A percentile compares a stretch with the other conserved stretches of the same genome.
These are phyloP conservation scores for Euthynnus affinis DNA, from an alignment of 2,797 vertebrate species.

Conservation along the genomic window DNA sequence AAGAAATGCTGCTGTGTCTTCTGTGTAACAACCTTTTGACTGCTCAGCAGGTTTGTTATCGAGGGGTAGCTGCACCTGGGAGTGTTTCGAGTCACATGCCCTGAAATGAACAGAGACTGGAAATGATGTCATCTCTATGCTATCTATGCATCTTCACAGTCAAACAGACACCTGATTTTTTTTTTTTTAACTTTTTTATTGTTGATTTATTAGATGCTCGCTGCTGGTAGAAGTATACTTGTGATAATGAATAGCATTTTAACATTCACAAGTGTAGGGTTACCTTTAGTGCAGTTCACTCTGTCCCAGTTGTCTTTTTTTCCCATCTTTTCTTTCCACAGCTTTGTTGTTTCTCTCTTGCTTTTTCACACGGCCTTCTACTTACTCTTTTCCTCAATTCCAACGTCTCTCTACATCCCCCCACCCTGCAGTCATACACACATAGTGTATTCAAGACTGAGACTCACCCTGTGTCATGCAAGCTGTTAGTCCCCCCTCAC, in stretches of 20 bases:
- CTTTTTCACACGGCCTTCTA: slow-evolving; percentile 72
- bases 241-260: slow-evolving; percentile 4
- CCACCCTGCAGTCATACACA: slow-evolving; percentile 62
- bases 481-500: slow-evolving; percentile 59
- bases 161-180: slow-evolving; percentile 29
- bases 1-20: neutral
- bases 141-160: slow-evolving; percentile 38
- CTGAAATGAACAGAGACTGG: slow-evolving; percentile 72
- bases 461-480: slow-evolving; percentile 73
- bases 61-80: slow-evolving; percentile 60
- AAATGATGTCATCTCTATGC: slow-evolving; percentile 70
- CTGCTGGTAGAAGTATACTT: neutral
- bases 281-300: slow-evolving; percentile 23
- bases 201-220: neutral
- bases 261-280: slow-evolving; percentile 26
- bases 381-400: slow-evolving; percentile 42
- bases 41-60: slow-evolving; percentile 37
- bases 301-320: slow-evolving; percentile 54
- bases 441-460: slow-evolving; percentile 65
- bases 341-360: slow-evolving; percentile 44
- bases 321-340: slow-evolving; percentile 50
- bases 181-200: slow-evolving; percentile 1
- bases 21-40: neutral
- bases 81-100: slow-evolving; percentile 65
- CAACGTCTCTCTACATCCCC: slow-evolving; percentile 46